These are phyloP conservation scores for Tanytarsus gracilentus DNA, from an alignment of 2,888 invertebrate species.

Conservation along the genomic window DNA sequence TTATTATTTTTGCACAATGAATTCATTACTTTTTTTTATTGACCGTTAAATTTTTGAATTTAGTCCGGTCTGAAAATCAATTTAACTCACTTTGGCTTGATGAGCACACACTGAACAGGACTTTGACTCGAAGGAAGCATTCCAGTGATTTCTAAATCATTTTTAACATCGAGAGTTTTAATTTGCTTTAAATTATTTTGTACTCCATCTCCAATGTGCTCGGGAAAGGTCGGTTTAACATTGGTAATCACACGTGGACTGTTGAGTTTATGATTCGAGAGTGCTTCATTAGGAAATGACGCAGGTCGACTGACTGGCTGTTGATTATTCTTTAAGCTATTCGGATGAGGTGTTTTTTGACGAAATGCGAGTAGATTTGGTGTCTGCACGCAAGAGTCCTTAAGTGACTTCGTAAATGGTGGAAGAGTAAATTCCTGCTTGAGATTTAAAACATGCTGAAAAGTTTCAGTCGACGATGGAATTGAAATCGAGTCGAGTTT, in stretches of 20 bases:
- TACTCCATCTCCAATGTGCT: background rate
- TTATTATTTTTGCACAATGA: no score
- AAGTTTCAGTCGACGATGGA: background rate
- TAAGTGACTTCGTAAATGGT: background rate
- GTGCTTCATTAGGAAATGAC: background rate
- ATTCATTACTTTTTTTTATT: no score
- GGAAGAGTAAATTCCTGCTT: conserved; percentile 30
- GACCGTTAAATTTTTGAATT: no score
- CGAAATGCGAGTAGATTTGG: background rate
- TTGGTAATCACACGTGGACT: background rate
- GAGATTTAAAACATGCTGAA: conserved; percentile 28
- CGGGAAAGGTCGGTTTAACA: background rate
- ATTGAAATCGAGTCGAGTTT: conserved; percentile 13
- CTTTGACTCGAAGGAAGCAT: background rate
- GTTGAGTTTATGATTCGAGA: background rate
- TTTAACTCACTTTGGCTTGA: background rate
- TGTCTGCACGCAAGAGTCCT: conserved; percentile 20
- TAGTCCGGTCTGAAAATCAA: background rate
- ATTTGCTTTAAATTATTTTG: conserved; percentile 1
- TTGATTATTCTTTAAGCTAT: background rate
- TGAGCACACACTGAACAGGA: background rate
- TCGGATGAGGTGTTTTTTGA: background rate
- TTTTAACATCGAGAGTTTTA: background rate
- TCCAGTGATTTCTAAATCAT: background rate
- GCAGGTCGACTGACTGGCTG: background rate